These are phyloP conservation scores for Tinea semifulvella DNA, from an alignment of 2,888 invertebrate genomes.

Conservation along the genomic window DNA sequence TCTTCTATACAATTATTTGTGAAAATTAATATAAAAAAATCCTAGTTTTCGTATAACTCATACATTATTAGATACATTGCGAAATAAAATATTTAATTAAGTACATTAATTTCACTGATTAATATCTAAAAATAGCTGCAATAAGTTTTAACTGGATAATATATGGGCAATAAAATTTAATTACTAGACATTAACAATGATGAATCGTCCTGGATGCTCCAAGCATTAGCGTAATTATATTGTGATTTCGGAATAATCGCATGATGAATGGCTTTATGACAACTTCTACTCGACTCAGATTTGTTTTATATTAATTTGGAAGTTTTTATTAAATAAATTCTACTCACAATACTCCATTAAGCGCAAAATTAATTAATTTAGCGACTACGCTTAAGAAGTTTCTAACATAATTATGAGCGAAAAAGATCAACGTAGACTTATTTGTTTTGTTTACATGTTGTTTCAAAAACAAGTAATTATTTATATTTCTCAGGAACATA, in stretches of 20 bases:
- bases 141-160: conserved; percentile 24
- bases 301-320: conserved; percentile 11
- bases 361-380: conserved; percentile 11
- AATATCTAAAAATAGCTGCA: conserved; percentile 8
- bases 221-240: conserved; percentile 49
- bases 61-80: too few relatives aligned
- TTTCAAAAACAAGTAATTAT: too few relatives aligned
- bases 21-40: too few relatives aligned
- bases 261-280: conserved; percentile 40
- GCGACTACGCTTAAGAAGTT: conserved; percentile 5
- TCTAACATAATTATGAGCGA: conserved; percentile 2
- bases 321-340: conserved; percentile 6
- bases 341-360: conserved; percentile 7
- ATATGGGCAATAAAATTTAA: conserved; percentile 47
- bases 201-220: conserved; percentile 34
- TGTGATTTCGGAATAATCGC: conserved; percentile 52
- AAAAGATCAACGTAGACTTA: not conserved
- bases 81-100: too few relatives aligned
- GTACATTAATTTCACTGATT: conserved; percentile 2
- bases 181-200: conserved; percentile 46
- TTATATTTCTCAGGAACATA: too few relatives aligned
- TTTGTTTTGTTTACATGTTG: conserved; percentile 3
- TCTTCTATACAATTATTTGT: too few relatives aligned
- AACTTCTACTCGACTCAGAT: conserved; percentile 29
- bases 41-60: too few relatives aligned